Evolutionary conservation across 2,888 invertebrate genomes (phyloP).

Genomic region (Drosophila kambysellisi): DNA sequence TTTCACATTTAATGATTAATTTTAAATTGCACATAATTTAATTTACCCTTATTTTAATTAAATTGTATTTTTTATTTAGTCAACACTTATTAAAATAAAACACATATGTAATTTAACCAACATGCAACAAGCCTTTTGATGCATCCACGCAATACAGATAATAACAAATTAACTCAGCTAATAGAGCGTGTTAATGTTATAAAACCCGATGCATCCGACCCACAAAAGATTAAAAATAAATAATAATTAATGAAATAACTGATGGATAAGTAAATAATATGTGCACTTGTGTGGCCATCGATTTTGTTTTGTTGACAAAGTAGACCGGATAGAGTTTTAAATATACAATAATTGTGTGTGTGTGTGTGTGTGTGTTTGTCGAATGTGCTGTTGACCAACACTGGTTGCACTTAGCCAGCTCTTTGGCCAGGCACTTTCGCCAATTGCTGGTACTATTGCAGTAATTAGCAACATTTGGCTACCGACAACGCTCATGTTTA

Average conservation of each 20-base stretch:
- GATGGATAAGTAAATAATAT: not conserved
- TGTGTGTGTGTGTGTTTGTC: not conserved
- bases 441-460: slow-evolving; percentile 47
- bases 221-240: not conserved
- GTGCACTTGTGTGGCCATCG: not conserved
- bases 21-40: not conserved
- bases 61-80: too few relatives aligned
- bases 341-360: not conserved
- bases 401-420: slow-evolving; percentile 32
- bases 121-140: not conserved
- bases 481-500: slow-evolving; percentile 80
- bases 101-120: not conserved
- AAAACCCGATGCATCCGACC: not conserved
- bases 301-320: not conserved
- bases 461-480: slow-evolving; percentile 72
- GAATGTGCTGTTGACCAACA: slow-evolving; percentile 24
- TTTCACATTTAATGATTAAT: not conserved
- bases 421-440: slow-evolving; percentile 38
- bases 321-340: not conserved
- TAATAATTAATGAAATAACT: not conserved
- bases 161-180: not conserved
- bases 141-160: too few relatives aligned
- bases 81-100: not conserved
- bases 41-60: not conserved
- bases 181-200: not conserved